Evolutionary conservation across 2,888 invertebrate species (phyloP).

Genomic region (Aspidiotus rigidus): DNA sequence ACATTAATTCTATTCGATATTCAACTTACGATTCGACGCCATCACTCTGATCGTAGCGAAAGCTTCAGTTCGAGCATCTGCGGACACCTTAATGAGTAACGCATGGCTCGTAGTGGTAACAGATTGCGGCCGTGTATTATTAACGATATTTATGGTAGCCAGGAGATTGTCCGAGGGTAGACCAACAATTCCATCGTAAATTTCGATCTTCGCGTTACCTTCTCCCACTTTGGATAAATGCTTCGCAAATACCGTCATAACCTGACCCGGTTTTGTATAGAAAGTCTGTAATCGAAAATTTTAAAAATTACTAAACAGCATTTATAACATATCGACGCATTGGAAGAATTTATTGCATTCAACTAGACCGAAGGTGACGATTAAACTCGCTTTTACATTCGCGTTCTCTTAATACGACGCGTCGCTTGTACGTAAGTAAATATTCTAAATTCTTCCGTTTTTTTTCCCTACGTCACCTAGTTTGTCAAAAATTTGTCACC

Average conservation of each 20-base stretch:
- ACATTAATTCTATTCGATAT: too few species aligned
- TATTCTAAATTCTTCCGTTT: too few species aligned
- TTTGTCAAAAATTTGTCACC: too few species aligned
- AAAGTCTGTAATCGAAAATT: constrained; percentile 49
- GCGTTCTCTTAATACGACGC: too few species aligned
- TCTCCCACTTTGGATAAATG: constrained; percentile 63
- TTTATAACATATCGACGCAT: too few species aligned
- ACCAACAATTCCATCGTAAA: constrained; percentile 67
- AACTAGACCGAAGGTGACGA: too few species aligned
- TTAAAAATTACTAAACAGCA: too few species aligned
- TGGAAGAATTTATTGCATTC: too few species aligned
- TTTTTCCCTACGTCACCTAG: too few species aligned
- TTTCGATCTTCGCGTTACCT: constrained; percentile 62
- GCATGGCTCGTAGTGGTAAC: constrained; percentile 71
- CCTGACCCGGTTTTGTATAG: constrained; percentile 65
- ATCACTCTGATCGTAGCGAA: constrained; percentile 69
- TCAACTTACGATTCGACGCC: constrained; percentile 56
- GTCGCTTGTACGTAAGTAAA: too few species aligned
- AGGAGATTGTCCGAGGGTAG: constrained; percentile 47
- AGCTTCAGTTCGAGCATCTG: constrained; percentile 61
- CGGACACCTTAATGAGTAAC: constrained; percentile 69
- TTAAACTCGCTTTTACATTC: too few species aligned
- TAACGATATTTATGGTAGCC: constrained; percentile 62
- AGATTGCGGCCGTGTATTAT: constrained; percentile 80
- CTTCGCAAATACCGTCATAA: constrained; percentile 75